phyloP scores from a whole-genome alignment of 2,113 vertebrate genomes.

The Nycticorax nycticorax region DNA sequence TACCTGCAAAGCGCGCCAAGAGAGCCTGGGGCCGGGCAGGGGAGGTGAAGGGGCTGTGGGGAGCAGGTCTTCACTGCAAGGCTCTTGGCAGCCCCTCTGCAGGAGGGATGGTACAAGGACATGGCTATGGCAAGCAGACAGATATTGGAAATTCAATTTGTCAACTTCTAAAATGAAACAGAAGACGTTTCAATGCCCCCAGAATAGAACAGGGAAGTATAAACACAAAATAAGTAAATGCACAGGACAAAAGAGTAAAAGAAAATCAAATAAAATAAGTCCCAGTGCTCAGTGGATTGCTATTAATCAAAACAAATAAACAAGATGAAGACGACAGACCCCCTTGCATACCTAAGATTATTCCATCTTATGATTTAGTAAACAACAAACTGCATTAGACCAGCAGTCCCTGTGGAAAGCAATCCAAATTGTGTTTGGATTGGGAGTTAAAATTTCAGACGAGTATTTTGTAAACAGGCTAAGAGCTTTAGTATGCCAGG shows the following conservation, averaged over 20 bases:
- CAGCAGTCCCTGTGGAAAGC: not conserved
- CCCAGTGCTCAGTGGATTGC: not conserved
- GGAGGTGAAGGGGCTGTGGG: not conserved
- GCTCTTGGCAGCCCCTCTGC: not conserved
- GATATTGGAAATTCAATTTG: not conserved
- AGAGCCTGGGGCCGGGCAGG: not conserved
- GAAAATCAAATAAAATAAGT: slow-evolving; percentile 12
- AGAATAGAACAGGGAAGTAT: not conserved
- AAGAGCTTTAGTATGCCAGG: not conserved
- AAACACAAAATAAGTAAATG: not conserved
- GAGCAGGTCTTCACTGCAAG: not conserved
- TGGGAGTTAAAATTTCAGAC: not conserved
- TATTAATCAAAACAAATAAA: slow-evolving; percentile 51
- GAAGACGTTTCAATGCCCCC: not conserved
- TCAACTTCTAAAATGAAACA: not conserved
- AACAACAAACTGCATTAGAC: not conserved
- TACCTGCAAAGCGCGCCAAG: not conserved
- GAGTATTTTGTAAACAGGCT: not conserved
- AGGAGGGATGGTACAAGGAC: not conserved
- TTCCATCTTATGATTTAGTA: not conserved
- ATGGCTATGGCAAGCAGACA: not conserved
- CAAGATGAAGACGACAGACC: not conserved
- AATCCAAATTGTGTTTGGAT: slow-evolving; percentile 6
- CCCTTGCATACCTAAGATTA: not conserved
- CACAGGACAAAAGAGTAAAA: not conserved